These are phyloP conservation scores for Whitmania pigra DNA, from an alignment of 1,140 invertebrate genomes.

Conservation along the genomic window DNA sequence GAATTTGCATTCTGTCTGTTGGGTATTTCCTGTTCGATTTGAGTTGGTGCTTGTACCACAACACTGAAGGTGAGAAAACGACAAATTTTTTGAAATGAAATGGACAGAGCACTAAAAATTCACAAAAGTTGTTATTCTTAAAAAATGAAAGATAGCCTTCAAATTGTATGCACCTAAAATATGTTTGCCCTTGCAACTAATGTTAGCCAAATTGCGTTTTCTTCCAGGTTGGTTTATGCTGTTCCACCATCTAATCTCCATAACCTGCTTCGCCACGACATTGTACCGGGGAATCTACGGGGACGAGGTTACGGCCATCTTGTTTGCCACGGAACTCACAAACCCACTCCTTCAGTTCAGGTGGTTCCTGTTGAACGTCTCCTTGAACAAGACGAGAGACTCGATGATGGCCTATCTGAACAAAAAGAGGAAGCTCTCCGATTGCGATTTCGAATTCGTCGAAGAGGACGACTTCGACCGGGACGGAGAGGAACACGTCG, in stretches of 20 bases:
- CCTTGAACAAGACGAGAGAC: neutral
- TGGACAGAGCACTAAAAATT: neutral
- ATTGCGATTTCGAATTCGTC: too few species aligned
- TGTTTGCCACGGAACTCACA: constrained; percentile 39
- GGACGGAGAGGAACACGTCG: too few species aligned
- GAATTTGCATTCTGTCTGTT: constrained; percentile 31
- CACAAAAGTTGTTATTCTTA: neutral
- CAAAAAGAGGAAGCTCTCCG: neutral
- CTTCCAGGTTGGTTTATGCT: constrained; percentile 37
- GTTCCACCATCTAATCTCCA: constrained; percentile 37
- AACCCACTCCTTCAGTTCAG: constrained; percentile 41
- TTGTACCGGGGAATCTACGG: constrained; percentile 34
- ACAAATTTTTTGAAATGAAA: neutral
- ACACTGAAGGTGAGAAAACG: constrained; percentile 35
- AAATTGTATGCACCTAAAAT: neutral
- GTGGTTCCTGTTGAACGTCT: constrained; percentile 30
- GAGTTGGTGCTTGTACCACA: constrained; percentile 37
- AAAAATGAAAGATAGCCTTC: neutral
- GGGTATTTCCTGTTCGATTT: constrained; percentile 41
- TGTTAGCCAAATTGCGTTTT: neutral
- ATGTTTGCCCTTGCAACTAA: neutral
- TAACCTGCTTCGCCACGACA: constrained; percentile 30
- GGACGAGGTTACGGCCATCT: constrained; percentile 36
- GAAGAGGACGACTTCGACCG: too few species aligned
- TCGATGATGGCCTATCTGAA: neutral